Evolutionary conservation across 1,140 invertebrate species (phyloP).

Genomic region (Drosophila ohnishii): DNA sequence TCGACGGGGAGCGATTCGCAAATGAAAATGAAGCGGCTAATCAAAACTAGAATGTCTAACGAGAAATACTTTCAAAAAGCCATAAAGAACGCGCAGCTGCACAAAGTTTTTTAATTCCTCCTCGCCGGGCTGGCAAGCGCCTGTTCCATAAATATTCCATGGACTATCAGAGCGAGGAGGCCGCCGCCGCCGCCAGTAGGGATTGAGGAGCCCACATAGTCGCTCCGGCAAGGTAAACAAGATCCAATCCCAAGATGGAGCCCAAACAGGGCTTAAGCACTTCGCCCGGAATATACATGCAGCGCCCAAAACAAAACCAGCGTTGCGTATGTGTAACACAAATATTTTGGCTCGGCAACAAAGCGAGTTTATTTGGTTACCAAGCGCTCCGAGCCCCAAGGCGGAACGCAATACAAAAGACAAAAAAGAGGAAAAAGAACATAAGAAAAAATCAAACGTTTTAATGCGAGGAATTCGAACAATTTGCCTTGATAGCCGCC

Average conservation of each 20-base stretch:
- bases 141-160: conserved; percentile 23
- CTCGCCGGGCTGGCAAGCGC: not conserved
- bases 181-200: not conserved
- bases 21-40: conserved; percentile 56
- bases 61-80: conserved; percentile 54
- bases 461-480: conserved; percentile 73
- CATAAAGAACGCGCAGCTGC: conserved; percentile 29
- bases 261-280: conserved; percentile 47
- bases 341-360: conserved; percentile 72
- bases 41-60: conserved; percentile 73
- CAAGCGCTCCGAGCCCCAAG: conserved; percentile 49
- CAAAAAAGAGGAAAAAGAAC: conserved; percentile 17
- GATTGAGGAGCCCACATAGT: conserved; percentile 41
- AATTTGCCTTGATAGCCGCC: conserved; percentile 62
- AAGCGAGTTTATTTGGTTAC: conserved; percentile 78
- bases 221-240: conserved; percentile 44
- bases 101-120: conserved; percentile 65
- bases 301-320: conserved; percentile 35
- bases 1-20: conserved; percentile 21
- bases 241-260: conserved; percentile 32
- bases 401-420: conserved; percentile 25
- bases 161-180: not conserved
- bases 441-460: conserved; percentile 67
- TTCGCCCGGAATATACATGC: conserved; percentile 24
- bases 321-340: conserved; percentile 66